These are phyloP conservation scores for Chelon labrosus DNA, from an alignment of 2,797 vertebrate species.

Conservation along the genomic window DNA sequence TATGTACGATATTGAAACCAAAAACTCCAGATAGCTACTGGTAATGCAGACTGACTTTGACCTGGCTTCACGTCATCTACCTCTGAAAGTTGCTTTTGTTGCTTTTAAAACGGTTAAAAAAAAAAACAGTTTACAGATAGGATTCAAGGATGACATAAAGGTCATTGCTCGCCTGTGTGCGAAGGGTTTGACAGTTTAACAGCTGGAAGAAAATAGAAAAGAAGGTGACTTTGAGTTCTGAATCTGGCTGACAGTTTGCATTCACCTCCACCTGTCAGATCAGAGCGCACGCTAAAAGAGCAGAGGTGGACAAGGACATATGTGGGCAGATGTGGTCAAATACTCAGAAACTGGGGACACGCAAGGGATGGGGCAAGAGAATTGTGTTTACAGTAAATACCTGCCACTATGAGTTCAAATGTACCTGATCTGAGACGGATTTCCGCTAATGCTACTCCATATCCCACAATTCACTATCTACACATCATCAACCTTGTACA, in stretches of 20 bases:
- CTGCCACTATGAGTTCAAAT: neutral
- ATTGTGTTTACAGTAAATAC: neutral
- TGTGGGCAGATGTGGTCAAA: neutral
- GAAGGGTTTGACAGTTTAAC: neutral
- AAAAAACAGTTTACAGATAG: neutral
- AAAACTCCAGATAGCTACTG: neutral
- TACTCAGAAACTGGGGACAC: neutral
- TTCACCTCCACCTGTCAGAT: neutral
- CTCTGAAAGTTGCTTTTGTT: slow-evolving; percentile 6
- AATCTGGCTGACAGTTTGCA: neutral
- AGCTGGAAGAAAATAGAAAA: neutral
- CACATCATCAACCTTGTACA: neutral
- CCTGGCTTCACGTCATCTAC: neutral
- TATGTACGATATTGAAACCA: neutral
- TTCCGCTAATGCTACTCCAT: neutral
- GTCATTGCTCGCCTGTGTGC: no score
- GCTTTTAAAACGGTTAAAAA: neutral
- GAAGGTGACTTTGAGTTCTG: neutral
- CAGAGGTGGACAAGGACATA: neutral
- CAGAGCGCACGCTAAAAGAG: neutral
- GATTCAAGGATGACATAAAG: neutral
- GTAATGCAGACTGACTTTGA: neutral
- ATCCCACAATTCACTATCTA: neutral
- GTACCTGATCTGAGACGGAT: slow-evolving; percentile 1
- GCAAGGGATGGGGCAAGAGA: neutral